Evolutionary conservation across 2,113 vertebrate genomes (phyloP).

Genomic region (Mirza zaza): DNA sequence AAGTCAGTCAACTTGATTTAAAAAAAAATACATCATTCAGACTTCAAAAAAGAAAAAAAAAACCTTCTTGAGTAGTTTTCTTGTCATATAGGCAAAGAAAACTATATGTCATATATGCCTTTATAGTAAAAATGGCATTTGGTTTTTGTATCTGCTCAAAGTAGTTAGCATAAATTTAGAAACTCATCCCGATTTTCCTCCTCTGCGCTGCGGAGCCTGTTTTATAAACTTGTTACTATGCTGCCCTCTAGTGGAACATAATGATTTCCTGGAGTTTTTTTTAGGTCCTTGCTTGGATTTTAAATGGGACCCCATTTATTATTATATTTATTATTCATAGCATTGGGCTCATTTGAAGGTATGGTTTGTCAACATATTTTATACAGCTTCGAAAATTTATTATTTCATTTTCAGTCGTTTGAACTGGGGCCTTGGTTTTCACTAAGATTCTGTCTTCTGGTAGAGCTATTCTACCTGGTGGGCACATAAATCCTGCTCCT

Average conservation of each 20-base stretch:
- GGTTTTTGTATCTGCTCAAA: not conserved
- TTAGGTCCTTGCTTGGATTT: not conserved
- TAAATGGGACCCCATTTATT: not conserved
- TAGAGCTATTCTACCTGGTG: not conserved
- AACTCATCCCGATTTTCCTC: not conserved
- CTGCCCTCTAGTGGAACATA: slow-evolving; percentile 63
- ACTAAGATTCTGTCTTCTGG: not conserved
- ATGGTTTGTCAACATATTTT: not conserved
- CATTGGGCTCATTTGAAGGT: not conserved
- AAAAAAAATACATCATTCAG: not conserved
- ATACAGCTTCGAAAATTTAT: not conserved
- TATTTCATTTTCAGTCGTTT: not conserved
- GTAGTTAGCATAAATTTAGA: not conserved
- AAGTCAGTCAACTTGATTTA: not conserved
- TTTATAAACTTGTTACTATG: not conserved
- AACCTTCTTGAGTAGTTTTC: not conserved
- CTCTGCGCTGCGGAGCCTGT: not conserved
- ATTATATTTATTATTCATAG: not conserved
- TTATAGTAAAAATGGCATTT: not conserved
- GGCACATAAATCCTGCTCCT: rapidly evolving
- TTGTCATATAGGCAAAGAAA: not conserved
- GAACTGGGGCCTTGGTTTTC: not conserved
- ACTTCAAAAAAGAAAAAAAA: not conserved
- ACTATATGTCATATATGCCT: no score
- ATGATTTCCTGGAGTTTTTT: not conserved